Evolutionary conservation across 2,888 invertebrate species (phyloP).

Genomic region (Plusia festucae): DNA sequence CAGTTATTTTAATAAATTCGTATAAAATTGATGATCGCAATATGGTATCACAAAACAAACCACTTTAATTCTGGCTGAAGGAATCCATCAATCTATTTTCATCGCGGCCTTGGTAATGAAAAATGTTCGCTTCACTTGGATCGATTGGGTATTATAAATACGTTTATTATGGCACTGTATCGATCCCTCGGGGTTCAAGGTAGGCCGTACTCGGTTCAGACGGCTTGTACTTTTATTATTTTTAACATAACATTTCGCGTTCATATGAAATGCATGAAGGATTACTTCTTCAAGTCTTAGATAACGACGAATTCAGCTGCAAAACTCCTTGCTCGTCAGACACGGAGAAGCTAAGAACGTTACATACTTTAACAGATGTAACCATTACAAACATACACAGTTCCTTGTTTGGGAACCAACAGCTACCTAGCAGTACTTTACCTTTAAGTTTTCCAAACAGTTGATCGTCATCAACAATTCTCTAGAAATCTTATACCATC

Average conservation of each 20-base stretch:
- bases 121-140: constrained; percentile 63
- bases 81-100: constrained; percentile 68
- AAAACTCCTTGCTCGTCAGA: background rate
- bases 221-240: constrained; percentile 39
- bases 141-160: constrained; percentile 65
- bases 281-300: constrained; percentile 25
- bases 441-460: constrained; percentile 12
- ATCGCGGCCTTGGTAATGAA: constrained; percentile 75
- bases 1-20: constrained; percentile 31
- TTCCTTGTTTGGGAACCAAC: constrained; percentile 1
- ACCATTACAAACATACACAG: no score
- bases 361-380: background rate
- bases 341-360: constrained; percentile 16
- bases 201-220: constrained; percentile 58
- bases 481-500: constrained; percentile 37
- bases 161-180: constrained; percentile 62
- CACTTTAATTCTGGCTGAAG: constrained; percentile 48
- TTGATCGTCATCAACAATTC: constrained; percentile 20
- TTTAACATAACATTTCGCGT: constrained; percentile 44
- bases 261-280: constrained; percentile 27
- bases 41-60: constrained; percentile 44
- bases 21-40: constrained; percentile 46
- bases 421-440: constrained; percentile 5
- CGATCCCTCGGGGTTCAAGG: constrained; percentile 73
- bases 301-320: background rate